Evolutionary conservation across 2,113 vertebrate genomes (phyloP), one percentile per base, ranked within the genome.

Genomic region (Uria aalge): DNA sequence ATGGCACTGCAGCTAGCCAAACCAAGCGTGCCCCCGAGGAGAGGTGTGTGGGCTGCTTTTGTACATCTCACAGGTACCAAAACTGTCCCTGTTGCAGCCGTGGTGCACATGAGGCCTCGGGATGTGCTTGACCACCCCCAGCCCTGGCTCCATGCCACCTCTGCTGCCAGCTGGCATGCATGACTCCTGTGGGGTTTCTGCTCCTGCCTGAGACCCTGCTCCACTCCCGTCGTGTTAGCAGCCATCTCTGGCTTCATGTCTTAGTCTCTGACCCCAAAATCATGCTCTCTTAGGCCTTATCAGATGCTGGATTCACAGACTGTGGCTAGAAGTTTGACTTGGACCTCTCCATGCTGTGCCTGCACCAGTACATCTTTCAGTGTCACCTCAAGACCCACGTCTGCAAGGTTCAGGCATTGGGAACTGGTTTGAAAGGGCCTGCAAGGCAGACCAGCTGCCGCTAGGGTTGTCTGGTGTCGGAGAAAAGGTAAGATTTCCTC

Each of bases 1-100:
- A 0, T 3, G 50, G 43, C 1, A 8, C 67, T 69, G 41, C 78
- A 59, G 29, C 27, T 62, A 15, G 18, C 41, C 85, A 78, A 52
- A 36, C 29, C 8, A 32, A 47, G 40, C 0, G 0, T 38, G 18
- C 2, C 21, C 24, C 15, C 3, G 6, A 40, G 52, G 64, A 64
- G 23, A 45, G 5, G 12, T 14, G 8, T 30, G 38, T 9, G 50
- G 8, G 22, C 13, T 34, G 50, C 34, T 38, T 84, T 5, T 1
- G 13, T 38, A 19, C 6, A 3, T 52, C 48, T 85, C 24, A 20
- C 22, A 9, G 14, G 9, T 14, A 43, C 32, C 23, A 40, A 15
- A 52, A 38, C 23, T 15, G 27, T n/a, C 50, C 38, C 20, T 30
- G 20, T 52, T 57, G 64, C 11, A 71, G 16, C 56, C 5, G 1